Evolutionary conservation across 2,113 vertebrate species (phyloP), one percentile per base, ranked within the genome.

Genomic region (Pelecanoides urinatrix): DNA sequence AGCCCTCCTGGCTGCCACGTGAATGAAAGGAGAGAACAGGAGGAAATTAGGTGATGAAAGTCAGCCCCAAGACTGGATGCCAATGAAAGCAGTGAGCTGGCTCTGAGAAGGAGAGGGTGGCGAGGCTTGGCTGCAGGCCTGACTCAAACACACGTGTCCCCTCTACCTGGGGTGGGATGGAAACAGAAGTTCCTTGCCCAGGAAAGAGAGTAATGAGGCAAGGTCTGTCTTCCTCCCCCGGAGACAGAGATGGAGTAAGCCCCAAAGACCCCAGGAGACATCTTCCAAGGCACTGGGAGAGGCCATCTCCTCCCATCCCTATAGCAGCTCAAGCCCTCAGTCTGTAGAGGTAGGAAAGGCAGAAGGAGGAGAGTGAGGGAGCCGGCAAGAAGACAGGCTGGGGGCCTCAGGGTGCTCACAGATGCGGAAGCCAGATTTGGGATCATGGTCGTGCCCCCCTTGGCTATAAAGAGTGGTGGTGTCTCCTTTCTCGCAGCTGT

Each of bases 381-480:
- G 20, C 44, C 78, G 50, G 36, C 58, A 89, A 74, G 58, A 81
- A 92, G 67, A n/a, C 38, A 56, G 52, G 72, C 52, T 36, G 66
- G 80, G 78, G 29, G 52, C 50, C 76, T 27, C 5, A 7, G 47
- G 59, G 53, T 91, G 98, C 99, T 99, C 94, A 99, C 99, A 99
- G 96, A 99, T 98, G 98, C 99, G 98, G 98, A 99, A 99, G 76
- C 99, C 99, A 4, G 98, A 98, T 77, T 99, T 98, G 20, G 98
- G 98, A 40, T 98, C 96, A 0, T 98, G 98, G 56, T 97, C 94
- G 0, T 98, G 97, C 10, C 98, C 97, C 2, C 98, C 98, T 34
- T 98, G 98, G 97, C 99, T 99, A 68, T 99, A 99, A 62, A 99
- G 96, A 26, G 99, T 99, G 89, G 99, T 99, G 90, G 99, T 96